These are phyloP conservation scores for Aptenodytes forsteri DNA, from an alignment of 2,113 vertebrate genomes.

Conservation along the genomic window DNA sequence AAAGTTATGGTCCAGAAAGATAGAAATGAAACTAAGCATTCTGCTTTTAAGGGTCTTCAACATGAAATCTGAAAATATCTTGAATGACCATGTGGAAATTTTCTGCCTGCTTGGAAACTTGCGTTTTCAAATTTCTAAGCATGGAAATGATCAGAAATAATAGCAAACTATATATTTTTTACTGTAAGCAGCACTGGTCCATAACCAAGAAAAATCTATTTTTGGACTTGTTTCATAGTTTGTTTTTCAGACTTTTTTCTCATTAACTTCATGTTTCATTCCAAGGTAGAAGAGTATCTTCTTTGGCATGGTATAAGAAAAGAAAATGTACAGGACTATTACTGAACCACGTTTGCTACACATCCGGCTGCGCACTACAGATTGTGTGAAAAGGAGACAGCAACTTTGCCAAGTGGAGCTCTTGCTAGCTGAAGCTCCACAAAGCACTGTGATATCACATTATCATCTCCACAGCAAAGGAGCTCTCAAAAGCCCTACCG, in stretches of 20 bases:
- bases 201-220: not conserved
- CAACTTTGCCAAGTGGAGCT: not conserved
- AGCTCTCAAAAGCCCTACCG: not conserved
- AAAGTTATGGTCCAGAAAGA: not conserved
- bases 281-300: not conserved
- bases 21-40: not conserved
- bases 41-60: not conserved
- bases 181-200: not conserved
- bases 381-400: not conserved
- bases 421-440: not conserved
- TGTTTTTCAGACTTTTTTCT: not conserved
- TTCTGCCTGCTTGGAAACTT: not conserved
- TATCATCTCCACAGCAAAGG: not conserved
- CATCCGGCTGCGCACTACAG: not conserved
- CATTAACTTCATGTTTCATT: not conserved
- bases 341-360: not conserved
- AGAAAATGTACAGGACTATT: not conserved
- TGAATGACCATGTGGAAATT: constrained; percentile 23
- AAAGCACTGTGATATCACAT: not conserved
- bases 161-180: not conserved
- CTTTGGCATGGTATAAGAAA: not conserved
- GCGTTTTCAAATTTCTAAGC: not conserved
- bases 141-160: constrained; percentile 4
- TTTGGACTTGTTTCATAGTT: not conserved
- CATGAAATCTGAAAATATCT: not conserved